Evolutionary conservation across 2,797 vertebrate genomes (phyloP).

Genomic region (Meda fulgida): DNA sequence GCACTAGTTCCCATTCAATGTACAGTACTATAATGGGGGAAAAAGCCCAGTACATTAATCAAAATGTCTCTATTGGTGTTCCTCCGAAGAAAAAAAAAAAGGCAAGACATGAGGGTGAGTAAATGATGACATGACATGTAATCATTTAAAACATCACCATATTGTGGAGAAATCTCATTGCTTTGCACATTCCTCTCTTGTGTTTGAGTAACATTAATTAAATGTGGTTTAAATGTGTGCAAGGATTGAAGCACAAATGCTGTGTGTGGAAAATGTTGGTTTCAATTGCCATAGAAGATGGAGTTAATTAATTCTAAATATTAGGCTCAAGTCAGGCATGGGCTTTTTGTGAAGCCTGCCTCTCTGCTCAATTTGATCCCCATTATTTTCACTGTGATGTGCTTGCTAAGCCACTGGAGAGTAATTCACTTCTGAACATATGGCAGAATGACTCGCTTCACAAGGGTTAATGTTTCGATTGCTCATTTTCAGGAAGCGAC

Average conservation of each 20-base stretch:
- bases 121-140: not conserved
- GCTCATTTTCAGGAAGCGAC: slow-evolving; percentile 14
- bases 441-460: slow-evolving; percentile 21
- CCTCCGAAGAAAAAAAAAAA: not conserved
- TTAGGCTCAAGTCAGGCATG: slow-evolving; percentile 38
- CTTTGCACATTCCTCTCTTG: not conserved
- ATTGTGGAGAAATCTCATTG: not conserved
- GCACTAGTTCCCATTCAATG: not conserved
- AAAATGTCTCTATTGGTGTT: not conserved
- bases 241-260: slow-evolving; percentile 11
- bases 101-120: not conserved
- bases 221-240: not conserved
- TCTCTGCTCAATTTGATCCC: slow-evolving; percentile 49
- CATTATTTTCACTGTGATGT: slow-evolving; percentile 28
- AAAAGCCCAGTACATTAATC: not conserved
- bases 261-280: slow-evolving; percentile 17
- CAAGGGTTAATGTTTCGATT: slow-evolving; percentile 25
- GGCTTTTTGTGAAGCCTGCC: slow-evolving; percentile 17
- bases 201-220: not conserved
- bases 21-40: not conserved
- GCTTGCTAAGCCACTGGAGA: slow-evolving; percentile 36
- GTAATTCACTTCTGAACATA: slow-evolving; percentile 12
- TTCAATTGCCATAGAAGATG: slow-evolving; percentile 26
- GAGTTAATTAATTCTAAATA: slow-evolving; percentile 43
- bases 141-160: not conserved